These are phyloP conservation scores for Notodonta dromedarius DNA, from an alignment of 2,888 invertebrate genomes.

Conservation along the genomic window DNA sequence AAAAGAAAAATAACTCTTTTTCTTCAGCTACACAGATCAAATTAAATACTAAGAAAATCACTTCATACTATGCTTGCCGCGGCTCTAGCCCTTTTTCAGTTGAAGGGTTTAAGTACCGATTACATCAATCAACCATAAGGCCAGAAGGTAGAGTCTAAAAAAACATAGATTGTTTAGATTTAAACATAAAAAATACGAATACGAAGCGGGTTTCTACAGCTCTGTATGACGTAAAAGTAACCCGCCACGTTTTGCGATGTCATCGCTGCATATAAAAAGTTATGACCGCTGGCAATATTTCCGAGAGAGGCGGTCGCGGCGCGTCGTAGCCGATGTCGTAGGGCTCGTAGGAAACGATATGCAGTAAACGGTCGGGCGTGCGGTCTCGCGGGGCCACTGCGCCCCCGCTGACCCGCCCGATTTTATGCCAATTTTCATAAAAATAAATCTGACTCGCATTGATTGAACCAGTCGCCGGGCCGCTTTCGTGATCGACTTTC, in stretches of 20 bases:
- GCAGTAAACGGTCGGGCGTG: slow-evolving; percentile 83
- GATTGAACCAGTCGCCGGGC: slow-evolving; percentile 83
- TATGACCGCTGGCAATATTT: slow-evolving; percentile 83
- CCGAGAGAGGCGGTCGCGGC: slow-evolving; percentile 46
- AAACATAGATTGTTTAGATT: too few species aligned
- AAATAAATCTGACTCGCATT: slow-evolving; percentile 83
- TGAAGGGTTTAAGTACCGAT: too few species aligned
- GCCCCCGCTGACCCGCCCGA: slow-evolving; percentile 78
- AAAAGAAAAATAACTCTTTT: too few species aligned
- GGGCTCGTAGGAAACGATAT: slow-evolving; percentile 79
- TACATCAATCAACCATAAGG: too few species aligned
- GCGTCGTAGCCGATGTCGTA: slow-evolving; percentile 41
- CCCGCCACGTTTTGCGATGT: slow-evolving; percentile 80
- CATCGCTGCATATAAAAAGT: slow-evolving; percentile 84
- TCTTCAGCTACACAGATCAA: too few species aligned
- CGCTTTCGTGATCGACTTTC: slow-evolving; percentile 77
- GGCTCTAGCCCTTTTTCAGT: too few species aligned
- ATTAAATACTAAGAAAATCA: too few species aligned
- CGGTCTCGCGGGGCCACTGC: slow-evolving; percentile 79
- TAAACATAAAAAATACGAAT: not conserved
- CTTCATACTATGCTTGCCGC: too few species aligned
- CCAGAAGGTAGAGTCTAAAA: too few species aligned
- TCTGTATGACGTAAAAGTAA: slow-evolving; percentile 49
- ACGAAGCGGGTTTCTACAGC: slow-evolving; percentile 45
- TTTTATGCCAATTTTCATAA: slow-evolving; percentile 85